Evolutionary conservation across 2,797 vertebrate genomes (phyloP).

Genomic region (Neopelma chrysocephalum): DNA sequence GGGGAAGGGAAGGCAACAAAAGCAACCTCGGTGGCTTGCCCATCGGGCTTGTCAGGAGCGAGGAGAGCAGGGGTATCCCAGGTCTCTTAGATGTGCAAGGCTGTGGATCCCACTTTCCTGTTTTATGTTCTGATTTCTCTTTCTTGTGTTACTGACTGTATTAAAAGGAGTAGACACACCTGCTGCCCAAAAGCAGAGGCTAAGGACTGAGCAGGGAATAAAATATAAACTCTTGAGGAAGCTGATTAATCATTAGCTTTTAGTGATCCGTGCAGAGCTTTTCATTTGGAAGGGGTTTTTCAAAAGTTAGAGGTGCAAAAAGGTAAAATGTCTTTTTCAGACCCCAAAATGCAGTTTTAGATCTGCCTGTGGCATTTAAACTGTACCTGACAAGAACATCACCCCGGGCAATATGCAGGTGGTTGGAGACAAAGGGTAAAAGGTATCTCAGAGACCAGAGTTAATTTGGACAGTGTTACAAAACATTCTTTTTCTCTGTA

Average conservation of each 20-base stretch:
- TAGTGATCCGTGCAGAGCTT: background rate
- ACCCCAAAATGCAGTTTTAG: background rate
- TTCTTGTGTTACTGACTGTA: background rate
- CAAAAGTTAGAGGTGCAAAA: background rate
- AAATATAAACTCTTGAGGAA: background rate
- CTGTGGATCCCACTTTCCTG: background rate
- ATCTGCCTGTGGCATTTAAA: background rate
- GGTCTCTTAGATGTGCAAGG: background rate
- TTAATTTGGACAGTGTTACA: background rate
- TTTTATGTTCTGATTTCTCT: background rate
- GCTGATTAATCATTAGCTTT: background rate
- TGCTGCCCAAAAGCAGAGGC: background rate
- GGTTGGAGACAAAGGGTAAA: background rate
- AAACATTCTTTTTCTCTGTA: background rate
- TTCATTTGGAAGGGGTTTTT: background rate
- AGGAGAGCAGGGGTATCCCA: background rate
- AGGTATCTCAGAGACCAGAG: background rate
- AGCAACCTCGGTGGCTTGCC: background rate
- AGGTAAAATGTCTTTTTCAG: background rate
- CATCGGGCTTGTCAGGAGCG: background rate
- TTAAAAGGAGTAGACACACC: background rate
- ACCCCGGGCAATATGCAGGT: background rate
- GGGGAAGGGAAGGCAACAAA: background rate
- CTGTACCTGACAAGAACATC: background rate
- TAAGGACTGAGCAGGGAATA: background rate